Evolutionary conservation across 2,113 vertebrate species (phyloP), one percentile per base, ranked within the genome.

Genomic region (Holacanthus passer): DNA sequence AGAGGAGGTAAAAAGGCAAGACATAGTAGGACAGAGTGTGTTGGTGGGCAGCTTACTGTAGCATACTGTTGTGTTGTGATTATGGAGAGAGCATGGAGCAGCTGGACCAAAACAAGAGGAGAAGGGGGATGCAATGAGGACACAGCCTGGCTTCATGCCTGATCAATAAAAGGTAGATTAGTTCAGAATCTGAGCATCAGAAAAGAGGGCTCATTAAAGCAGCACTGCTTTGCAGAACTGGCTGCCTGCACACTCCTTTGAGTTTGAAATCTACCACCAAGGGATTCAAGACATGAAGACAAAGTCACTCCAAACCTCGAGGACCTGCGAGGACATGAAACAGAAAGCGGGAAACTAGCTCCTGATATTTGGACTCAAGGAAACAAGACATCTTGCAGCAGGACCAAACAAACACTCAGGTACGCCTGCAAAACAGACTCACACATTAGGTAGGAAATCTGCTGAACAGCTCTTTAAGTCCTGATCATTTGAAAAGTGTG

Each of bases 141-240:
- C 77, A 79, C 58, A 68, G 84, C 82, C 77, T 70, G 77, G 68
- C 79, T 88, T 69, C 0, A 41, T 74, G 65, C 58, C 43, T 85
- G 82, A 93, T 91, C 91, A 88, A 83, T 91, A 84, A 60, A 65
- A 70, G 77, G 55, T 75, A 77, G 63, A 87, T 87, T 60, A 86
- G 60, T 69, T 87, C n/a, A 63, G 69, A 81, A 63, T 80, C 66
- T 55, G 69, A 73, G 41, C 66, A 32, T 66, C 73, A 41, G 53
- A 65, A 59, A 77, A 64, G 67, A 69, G 27, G 59, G 45, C n/a
- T 86, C 55, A 82, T 73, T 50, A 64, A 37, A 58, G 64, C 68
- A 70, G 62, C 45, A 14, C 58, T 79, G 81, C 77, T 68, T 73
- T 77, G 66, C 67, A 73, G 80, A 22, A 71, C 55, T 72, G 81